phyloP scores from a whole-genome alignment of 1,140 invertebrate species.

The Capitella teleta region DNA sequence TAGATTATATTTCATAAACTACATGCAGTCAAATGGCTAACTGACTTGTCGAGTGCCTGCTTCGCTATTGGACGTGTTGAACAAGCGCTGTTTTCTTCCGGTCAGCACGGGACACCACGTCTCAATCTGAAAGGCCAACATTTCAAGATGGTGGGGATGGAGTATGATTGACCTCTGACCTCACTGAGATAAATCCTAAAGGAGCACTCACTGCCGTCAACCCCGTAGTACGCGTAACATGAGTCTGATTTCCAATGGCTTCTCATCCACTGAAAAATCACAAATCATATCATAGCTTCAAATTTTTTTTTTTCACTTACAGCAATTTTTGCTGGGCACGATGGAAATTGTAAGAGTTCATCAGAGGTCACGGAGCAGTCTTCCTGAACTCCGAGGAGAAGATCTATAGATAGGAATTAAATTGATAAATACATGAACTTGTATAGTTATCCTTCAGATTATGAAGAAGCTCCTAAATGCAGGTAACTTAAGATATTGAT shows the following conservation, averaged over 20 bases:
- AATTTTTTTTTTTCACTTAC: background rate
- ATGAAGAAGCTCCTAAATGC: too few relatives aligned
- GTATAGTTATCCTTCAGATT: too few relatives aligned
- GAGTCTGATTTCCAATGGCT: conserved; percentile 38
- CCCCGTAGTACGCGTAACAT: conserved; percentile 37
- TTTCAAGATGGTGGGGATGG: too few relatives aligned
- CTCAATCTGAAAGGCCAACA: too few relatives aligned
- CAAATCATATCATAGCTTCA: background rate
- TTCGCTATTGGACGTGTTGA: conserved; percentile 1
- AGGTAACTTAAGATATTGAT: too few relatives aligned
- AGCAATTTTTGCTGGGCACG: background rate
- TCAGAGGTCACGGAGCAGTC: too few relatives aligned
- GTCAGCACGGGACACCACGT: conserved; percentile 28
- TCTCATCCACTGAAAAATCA: conserved; percentile 35
- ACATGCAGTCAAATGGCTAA: too few relatives aligned
- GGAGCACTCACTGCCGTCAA: conserved; percentile 40
- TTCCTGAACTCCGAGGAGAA: too few relatives aligned
- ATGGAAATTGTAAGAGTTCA: background rate
- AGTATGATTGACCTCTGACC: conserved; percentile 25
- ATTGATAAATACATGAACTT: too few relatives aligned
- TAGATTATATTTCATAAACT: too few relatives aligned
- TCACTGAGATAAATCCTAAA: conserved; percentile 41
- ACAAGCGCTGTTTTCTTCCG: conserved; percentile 14
- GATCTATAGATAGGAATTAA: too few relatives aligned
- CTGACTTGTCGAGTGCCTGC: too few relatives aligned